Conservation (phyloP, 1,140 invertebrate genomes). For the Muscidifurax raptorellus region DNA sequence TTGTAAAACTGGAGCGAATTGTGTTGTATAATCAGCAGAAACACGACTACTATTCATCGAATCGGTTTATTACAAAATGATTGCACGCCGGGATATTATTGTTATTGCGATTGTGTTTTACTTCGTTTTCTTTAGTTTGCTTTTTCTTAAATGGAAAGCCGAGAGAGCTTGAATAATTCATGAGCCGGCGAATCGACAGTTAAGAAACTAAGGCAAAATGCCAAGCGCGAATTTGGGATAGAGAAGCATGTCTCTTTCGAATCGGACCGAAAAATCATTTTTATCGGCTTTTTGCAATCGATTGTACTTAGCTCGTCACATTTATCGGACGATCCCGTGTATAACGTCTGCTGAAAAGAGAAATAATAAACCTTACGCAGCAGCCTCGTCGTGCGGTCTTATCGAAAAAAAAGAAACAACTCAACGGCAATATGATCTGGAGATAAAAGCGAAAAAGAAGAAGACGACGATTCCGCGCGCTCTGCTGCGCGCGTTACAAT, state of each 20-base stretch:
- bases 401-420: too few species aligned
- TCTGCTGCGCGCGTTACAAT: neutral
- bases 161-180: neutral
- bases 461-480: neutral
- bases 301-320: too few species aligned
- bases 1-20: too few species aligned
- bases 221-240: slow-evolving; percentile 4
- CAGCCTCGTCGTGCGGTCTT: neutral
- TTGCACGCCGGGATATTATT: too few species aligned
- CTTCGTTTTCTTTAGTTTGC: neutral
- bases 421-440: neutral
- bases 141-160: neutral
- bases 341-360: too few species aligned
- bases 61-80: too few species aligned
- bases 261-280: neutral
- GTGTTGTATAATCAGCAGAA: neutral
- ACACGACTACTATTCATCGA: neutral
- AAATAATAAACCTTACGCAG: neutral
- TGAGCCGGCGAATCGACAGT: neutral
- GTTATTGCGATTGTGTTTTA: neutral
- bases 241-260: neutral
- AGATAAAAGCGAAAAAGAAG: neutral
- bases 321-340: too few species aligned
- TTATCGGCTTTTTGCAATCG: neutral
- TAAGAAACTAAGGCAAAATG: slow-evolving; percentile 18